These are phyloP conservation scores for Bradysia coprophila DNA, from an alignment of 1,140 invertebrate genomes.

Conservation along the genomic window DNA sequence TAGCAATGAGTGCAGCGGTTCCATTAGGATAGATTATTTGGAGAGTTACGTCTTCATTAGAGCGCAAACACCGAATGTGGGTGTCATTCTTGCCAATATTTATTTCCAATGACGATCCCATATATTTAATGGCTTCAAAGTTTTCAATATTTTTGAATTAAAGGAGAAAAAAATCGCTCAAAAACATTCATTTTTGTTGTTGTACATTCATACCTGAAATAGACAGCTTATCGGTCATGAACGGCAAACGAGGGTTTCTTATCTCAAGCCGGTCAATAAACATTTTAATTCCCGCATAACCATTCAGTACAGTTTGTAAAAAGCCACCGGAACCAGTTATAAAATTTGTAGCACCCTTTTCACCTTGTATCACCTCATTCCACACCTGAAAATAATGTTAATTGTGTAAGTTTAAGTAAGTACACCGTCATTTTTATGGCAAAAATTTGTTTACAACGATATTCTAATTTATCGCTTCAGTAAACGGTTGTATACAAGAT, in stretches of 20 bases:
- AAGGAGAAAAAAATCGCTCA: too few species aligned
- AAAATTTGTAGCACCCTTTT: conserved; percentile 31
- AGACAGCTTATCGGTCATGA: neutral
- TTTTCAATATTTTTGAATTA: too few species aligned
- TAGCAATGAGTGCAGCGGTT: too few species aligned
- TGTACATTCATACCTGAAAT: conserved; percentile 2
- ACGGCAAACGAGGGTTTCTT: conserved; percentile 17
- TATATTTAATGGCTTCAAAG: too few species aligned
- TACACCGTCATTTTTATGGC: neutral
- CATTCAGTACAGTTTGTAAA: conserved; percentile 30
- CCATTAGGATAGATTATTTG: too few species aligned
- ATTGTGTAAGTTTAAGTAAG: neutral
- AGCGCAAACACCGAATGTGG: too few species aligned
- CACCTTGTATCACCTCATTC: conserved; percentile 28
- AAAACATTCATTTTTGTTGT: too few species aligned
- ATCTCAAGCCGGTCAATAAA: conserved; percentile 23
- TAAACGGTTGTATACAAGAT: too few species aligned
- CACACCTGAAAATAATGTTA: conserved; percentile 22
- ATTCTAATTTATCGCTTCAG: neutral
- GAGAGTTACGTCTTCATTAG: too few species aligned
- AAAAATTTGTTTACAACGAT: conserved; percentile 2
- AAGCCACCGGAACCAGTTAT: conserved; percentile 36
- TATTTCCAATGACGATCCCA: too few species aligned
- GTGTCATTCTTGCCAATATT: too few species aligned
- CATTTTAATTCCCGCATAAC: conserved; percentile 30